phyloP scores from a whole-genome alignment of 1,140 invertebrate species.

The Drosophila fuyamai region DNA sequence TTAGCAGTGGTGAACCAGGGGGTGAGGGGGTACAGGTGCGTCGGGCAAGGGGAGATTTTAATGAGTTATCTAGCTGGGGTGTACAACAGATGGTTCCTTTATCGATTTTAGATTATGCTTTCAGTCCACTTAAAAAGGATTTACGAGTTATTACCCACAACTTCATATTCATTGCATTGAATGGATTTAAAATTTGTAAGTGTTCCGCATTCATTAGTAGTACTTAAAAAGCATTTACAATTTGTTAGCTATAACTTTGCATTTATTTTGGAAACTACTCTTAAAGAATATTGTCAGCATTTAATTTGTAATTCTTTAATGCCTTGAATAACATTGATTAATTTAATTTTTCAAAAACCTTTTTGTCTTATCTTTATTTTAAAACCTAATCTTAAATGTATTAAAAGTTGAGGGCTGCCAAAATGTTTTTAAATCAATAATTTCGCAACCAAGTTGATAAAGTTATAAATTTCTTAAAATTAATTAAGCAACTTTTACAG shows the following conservation, averaged over 20 bases:
- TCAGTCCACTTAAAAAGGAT: not conserved
- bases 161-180: not conserved
- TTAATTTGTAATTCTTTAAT: too few relatives aligned
- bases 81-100: slow-evolving; percentile 17
- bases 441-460: not conserved
- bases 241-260: not conserved
- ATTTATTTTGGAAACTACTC: not conserved
- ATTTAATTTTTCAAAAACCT: not conserved
- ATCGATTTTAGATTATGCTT: slow-evolving; percentile 42
- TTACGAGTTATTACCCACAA: not conserved
- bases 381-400: not conserved
- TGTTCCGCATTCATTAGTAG: not conserved
- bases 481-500: slow-evolving; percentile 27
- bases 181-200: not conserved
- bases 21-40: slow-evolving; percentile 13
- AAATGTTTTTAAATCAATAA: not conserved
- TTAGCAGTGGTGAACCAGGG: slow-evolving; percentile 24
- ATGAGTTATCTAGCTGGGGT: slow-evolving; percentile 32
- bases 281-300: too few relatives aligned
- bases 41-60: slow-evolving; percentile 11
- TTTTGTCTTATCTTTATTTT: not conserved
- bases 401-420: too few relatives aligned
- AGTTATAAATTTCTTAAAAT: slow-evolving; percentile 10
- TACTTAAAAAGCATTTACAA: not conserved
- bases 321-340: too few relatives aligned